Conservation (phyloP, 2,113 vertebrate genomes). For the Cathartes aura region DNA sequence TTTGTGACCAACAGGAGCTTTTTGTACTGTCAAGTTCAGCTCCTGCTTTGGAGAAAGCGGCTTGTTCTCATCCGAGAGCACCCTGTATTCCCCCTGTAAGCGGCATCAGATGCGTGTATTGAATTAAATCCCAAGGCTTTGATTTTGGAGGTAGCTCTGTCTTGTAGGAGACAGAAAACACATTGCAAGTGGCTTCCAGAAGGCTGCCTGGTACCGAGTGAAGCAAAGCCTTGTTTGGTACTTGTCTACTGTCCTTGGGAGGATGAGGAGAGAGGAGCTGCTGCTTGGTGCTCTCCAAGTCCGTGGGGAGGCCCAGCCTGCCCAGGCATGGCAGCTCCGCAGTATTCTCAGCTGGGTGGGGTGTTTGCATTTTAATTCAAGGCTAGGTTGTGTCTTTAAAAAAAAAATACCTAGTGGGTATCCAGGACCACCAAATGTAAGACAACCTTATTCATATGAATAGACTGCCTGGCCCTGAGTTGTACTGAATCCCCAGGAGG, state of each 20-base stretch:
- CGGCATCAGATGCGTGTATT: fast-evolving
- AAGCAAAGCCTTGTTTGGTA: background rate
- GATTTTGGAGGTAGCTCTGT: background rate
- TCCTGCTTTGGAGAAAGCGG: background rate
- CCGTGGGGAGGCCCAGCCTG: fast-evolving
- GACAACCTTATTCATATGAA: background rate
- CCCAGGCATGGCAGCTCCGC: no score
- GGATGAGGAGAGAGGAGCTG: background rate
- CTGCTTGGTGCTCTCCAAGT: fast-evolving
- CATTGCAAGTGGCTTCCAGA: background rate
- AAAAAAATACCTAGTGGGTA: background rate
- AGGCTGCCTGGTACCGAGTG: background rate
- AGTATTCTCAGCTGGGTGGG: fast-evolving
- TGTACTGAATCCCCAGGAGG: background rate
- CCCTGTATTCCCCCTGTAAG: no score
- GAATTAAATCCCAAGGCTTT: background rate
- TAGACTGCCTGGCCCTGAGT: background rate
- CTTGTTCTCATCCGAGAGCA: background rate
- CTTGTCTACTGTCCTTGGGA: background rate
- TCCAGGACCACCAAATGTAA: background rate
- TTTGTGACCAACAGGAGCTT: background rate
- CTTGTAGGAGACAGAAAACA: background rate
- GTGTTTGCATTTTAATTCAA: background rate
- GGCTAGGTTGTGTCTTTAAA: background rate
- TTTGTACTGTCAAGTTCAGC: background rate